Percentiles rank a stretch among this genome's conserved stretches.
These are phyloP conservation scores for Neomicropteryx cornuta DNA, from an alignment of 1,140 invertebrate species.

Conservation along the genomic window DNA sequence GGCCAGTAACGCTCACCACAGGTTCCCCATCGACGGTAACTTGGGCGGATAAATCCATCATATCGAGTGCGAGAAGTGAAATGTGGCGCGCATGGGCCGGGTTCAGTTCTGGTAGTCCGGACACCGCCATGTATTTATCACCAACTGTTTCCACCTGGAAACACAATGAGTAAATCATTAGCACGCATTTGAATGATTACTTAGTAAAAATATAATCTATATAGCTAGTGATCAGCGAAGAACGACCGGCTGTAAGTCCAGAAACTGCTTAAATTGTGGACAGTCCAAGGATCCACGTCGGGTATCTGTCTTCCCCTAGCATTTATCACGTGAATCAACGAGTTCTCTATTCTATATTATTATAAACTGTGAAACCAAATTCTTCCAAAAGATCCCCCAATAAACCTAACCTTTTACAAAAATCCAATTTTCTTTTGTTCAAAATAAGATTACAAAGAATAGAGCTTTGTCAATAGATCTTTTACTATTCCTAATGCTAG, in stretches of 20 bases:
- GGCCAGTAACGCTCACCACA: too few species aligned
- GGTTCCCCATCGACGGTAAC: constrained; percentile 76
- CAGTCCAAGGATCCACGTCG: too few species aligned
- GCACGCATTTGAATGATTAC: neutral
- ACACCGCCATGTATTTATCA: constrained; percentile 99
- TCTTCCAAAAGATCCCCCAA: too few species aligned
- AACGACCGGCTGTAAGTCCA: neutral
- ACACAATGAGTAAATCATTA: neutral
- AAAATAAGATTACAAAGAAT: too few species aligned
- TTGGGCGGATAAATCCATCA: constrained; percentile 87
- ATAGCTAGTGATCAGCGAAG: neutral
- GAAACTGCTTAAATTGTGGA: neutral
- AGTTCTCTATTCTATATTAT: too few species aligned
- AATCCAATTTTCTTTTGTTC: too few species aligned
- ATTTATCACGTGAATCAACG: too few species aligned
- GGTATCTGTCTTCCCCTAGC: too few species aligned
- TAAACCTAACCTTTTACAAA: too few species aligned
- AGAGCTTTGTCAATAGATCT: too few species aligned
- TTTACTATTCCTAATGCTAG: too few species aligned
- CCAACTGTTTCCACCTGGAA: constrained; percentile 96
- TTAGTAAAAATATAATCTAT: neutral
- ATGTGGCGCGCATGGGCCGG: constrained; percentile 87
- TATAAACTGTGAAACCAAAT: too few species aligned
- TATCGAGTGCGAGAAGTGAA: constrained; percentile 82
- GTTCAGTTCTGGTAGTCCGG: constrained; percentile 88